Evolutionary conservation across 2,113 vertebrate species (phyloP), one percentile per base, ranked within the genome.

Genomic region (Salminus brasiliensis): DNA sequence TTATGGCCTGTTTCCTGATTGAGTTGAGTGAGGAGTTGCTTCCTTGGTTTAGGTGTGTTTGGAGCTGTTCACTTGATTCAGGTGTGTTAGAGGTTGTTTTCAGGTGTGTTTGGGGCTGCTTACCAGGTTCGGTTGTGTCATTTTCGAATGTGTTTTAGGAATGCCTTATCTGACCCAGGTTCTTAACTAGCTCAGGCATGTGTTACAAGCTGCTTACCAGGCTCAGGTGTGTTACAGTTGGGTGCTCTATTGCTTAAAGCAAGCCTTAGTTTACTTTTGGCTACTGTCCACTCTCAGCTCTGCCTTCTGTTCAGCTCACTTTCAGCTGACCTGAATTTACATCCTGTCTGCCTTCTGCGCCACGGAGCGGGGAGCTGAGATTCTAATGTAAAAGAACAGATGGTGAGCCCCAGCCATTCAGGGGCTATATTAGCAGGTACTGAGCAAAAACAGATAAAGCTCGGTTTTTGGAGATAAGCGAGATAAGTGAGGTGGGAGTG

Each of bases 301-400:
- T 7, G n/a, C 1, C 52, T 55, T 25, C 52, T 55, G n/a, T 25
- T 25, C n/a, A 23, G n/a, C 52, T 55, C 52, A 55, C 21, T 55
- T 45, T n/a, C 76, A 68, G 84, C 82, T 88, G 88, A 90, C 88
- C 90, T 86, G 87, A 80, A 87, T 89, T 88, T 71, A 80, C 74
- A 74, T 86, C 80, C 83, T 16, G 65, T 83, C 79, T 5, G 72
- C 76, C 65, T 82, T 78, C 67, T 36, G 82, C 82, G 80, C 7
- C 52, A 55, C 25, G 52, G 21, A 13, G 60, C 70, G 78, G 70
- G 75, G 29, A 32, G 55, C 34, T 29, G 15, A 21, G 55, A 25
- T 6, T 47, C 27, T 15, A 59, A 47, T 47, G 18, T n/a, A 21
- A 79, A 62, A 36, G 23, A 53, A 63, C 34, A 60, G 57, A 62